phyloP scores from a whole-genome alignment of 2,797 vertebrate species.

The Channa striata region DNA sequence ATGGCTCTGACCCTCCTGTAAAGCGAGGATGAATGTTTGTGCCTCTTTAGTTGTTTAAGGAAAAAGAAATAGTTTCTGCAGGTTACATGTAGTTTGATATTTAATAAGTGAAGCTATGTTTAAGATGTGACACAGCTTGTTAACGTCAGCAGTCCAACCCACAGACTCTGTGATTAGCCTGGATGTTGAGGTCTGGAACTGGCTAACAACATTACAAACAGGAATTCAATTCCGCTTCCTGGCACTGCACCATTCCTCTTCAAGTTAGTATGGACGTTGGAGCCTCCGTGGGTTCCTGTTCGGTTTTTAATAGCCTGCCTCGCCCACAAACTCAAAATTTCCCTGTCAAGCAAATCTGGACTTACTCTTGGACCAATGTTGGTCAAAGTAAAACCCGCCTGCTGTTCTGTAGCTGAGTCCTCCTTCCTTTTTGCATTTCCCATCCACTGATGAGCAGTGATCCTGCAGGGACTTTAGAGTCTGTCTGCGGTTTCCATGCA shows the following conservation, averaged over 20 bases:
- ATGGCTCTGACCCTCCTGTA: too few relatives aligned
- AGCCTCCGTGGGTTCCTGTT: not conserved
- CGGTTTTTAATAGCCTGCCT: not conserved
- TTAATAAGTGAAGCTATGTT: not conserved
- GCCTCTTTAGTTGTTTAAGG: too few relatives aligned
- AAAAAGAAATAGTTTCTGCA: too few relatives aligned
- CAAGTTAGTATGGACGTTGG: not conserved
- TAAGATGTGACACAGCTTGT: not conserved
- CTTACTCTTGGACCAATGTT: constrained; percentile 1
- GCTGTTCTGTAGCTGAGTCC: not conserved
- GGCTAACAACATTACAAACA: constrained; percentile 36
- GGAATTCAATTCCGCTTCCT: constrained; percentile 26
- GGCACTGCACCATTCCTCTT: constrained; percentile 6
- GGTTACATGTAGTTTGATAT: too few relatives aligned
- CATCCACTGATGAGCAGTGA: constrained; percentile 8
- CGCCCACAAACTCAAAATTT: not conserved
- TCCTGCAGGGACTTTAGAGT: constrained; percentile 1
- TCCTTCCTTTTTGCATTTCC: constrained; percentile 10
- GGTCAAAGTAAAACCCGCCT: constrained; percentile 18
- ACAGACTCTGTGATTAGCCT: not conserved
- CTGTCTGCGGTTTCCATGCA: not conserved
- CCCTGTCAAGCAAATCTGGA: not conserved
- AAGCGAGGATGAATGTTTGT: too few relatives aligned
- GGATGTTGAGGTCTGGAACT: constrained; percentile 35
- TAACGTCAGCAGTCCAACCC: constrained; percentile 6